Evolutionary conservation across 1,140 invertebrate species (phyloP), one percentile per base, ranked within the genome.

Genomic region (Trypoxylus dichotomus): DNA sequence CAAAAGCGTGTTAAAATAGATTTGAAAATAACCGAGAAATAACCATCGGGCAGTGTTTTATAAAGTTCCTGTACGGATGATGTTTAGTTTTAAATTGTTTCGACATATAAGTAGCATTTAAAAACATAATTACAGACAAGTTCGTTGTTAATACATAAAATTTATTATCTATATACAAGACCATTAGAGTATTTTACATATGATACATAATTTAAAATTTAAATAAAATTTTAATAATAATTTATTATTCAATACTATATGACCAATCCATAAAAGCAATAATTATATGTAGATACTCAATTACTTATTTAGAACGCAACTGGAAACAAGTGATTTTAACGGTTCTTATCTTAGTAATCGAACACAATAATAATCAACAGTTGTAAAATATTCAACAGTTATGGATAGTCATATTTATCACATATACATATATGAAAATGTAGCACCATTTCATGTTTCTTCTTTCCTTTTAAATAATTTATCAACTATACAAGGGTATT

Each of bases 171-270:
- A 68, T 68, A 68, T 68, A 68, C 60, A 68, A 68, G 60, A 68
- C 27, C 25, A 68, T 68, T 68, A 74, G 72, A 74, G 72, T 74
- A 74, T 74, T 77, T 77, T 77, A 77, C 76, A 77, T 77, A 77
- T 77, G 19, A 58, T 77, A 77, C 76, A 77, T 54, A 73, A 72
- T 77, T 73, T 43, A 74, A 77, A 77, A 72, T 77, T 77, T 77
- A 73, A 77, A 77, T 77, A 77, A 74, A 60, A 24, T 32, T 77
- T 77, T 77, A 43, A 77, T 42, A 77, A 77, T 77, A 77, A 77
- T 77, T 77, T 77, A 77, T 77, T 77, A 43, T 32, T 77, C 68
- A 77, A 77, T 77, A 76, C 76, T 74, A 77, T 29, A 74, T 76
- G 76, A 77, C 72, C n/a, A 68, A 68, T 68, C 24, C 60, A 68